Evolutionary conservation across 2,113 vertebrate genomes (phyloP).

Genomic region (Megaceryle torquata): DNA sequence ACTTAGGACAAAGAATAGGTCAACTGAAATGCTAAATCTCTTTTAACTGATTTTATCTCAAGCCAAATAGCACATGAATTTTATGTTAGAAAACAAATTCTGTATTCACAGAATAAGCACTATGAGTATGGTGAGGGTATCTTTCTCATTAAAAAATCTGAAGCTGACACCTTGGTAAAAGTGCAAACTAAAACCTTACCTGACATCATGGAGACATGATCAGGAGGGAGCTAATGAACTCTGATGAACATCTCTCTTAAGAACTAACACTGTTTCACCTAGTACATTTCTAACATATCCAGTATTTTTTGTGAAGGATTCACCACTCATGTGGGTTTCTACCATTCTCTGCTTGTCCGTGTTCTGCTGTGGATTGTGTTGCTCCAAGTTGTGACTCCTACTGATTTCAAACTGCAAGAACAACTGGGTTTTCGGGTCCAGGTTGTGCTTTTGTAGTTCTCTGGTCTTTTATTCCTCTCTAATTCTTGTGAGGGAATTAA

Average conservation of each 20-base stretch:
- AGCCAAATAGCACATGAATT: neutral
- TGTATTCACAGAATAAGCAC: neutral
- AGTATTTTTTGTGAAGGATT: neutral
- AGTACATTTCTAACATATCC: neutral
- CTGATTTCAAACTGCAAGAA: neutral
- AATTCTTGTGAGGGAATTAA: neutral
- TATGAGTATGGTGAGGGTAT: neutral
- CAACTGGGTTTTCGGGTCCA: neutral
- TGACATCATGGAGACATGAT: neutral
- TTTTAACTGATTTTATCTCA: neutral
- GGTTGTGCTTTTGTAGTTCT: neutral
- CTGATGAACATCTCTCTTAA: neutral
- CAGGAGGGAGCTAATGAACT: neutral
- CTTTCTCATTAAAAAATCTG: neutral
- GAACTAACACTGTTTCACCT: neutral
- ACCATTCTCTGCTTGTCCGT: neutral
- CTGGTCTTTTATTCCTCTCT: neutral
- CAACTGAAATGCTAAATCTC: neutral
- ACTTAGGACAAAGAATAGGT: neutral
- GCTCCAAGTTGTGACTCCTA: neutral
- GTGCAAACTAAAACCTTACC: neutral
- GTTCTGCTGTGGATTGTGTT: neutral
- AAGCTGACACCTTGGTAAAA: neutral
- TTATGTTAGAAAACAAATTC: neutral
- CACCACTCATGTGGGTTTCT: neutral